Base-by-base conservation (phyloP, 2,113 vertebrate genomes). In the Nematolebias whitei region DNA sequence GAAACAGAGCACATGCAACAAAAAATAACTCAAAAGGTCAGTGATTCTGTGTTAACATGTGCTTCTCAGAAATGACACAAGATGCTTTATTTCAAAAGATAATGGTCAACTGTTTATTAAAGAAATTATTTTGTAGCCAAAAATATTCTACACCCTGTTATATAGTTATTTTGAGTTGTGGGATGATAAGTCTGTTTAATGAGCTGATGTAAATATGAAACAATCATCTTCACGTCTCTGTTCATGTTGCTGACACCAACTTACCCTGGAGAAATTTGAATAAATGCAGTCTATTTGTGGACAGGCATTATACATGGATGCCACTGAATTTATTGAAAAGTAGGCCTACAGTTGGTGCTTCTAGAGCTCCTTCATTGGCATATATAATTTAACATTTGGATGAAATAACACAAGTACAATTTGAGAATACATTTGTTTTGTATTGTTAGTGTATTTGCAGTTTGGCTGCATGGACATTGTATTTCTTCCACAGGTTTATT, bases 1-100 rank as follows among this genome's bases (percentile, higher is more conserved):
- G 76, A 65, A 35, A 78, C n/a, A 41, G 50, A 71, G 70, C 63
- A 69, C 83, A 86, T 90, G 88, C 85, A 83, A 72, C 69, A 76
- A 29, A 76, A 29, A 68, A 56, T 41, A 63, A 29, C 56, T 39
- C 41, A 35, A 23, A 40, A 38, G 24, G 38, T 52, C 63, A 64
- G 9, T 74, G 80, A 26, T 40, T 59, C 35, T 45, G 78, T 67
- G 69, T 64, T 65, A 54, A 55, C 47, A 12, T 40, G 20, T 57
- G 55, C 39, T 18, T 23, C 15, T 57, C 14, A 47, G 23, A 38
- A 20, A 12, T 53, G 32, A 55, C 12, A 57, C 19, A 52, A 12
- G 22, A 23, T 18, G n/a, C 16, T 49, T 49, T 35, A 8, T 19
- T 39, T 29, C 1, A 11, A 44, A 57, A 47, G 43, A 35, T 35